Evolutionary conservation across 2,113 vertebrate genomes (phyloP), one percentile per base, ranked within the genome.

Genomic region (Numenius arquata): DNA sequence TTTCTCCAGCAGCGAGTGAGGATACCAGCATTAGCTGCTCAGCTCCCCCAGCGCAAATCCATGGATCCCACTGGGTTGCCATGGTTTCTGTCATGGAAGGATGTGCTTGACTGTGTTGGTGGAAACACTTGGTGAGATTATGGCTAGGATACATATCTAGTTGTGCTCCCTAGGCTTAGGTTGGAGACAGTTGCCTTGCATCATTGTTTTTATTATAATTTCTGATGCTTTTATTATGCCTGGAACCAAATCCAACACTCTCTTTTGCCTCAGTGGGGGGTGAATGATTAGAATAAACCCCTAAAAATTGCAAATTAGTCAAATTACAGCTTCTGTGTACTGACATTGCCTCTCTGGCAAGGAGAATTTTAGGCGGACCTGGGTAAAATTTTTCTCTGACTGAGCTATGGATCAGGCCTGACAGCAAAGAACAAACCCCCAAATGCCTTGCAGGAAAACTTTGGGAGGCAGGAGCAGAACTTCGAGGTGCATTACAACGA

Each of bases 381-480:
- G 23, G 85, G 17, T 63, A 88, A 82, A 20, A 66, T 45, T 71
- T 87, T 89, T 63, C 52, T 88, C 62, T 80, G 66, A 14, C 55
- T 76, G 70, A 88, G 21, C 9, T 91, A 41, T 58, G 47, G 47
- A 38, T 81, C 75, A 58, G 62, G 55, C 45, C 74, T 58, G 63
- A 76, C 29, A 34, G 13, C 12, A 40, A 85, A 11, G 4, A 77
- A 78, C 59, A 87, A 80, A 67, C 25, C 21, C 9, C 12, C 48
- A 85, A 34, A 81, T 94, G 21, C 92, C 77, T 97, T 98, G 30
- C 98, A 99, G 99, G 99, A 99, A 97, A 99, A 99, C 87, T 99
- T 99, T 91, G 99, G 98, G 56, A 99, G 98, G 68, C 99, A 99
- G 72, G 99, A 99, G 95, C 98, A 99, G 95, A 98, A 99, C 96